phyloP scores from a whole-genome alignment of 2,113 vertebrate genomes.

The Phrynosoma platyrhinos region DNA sequence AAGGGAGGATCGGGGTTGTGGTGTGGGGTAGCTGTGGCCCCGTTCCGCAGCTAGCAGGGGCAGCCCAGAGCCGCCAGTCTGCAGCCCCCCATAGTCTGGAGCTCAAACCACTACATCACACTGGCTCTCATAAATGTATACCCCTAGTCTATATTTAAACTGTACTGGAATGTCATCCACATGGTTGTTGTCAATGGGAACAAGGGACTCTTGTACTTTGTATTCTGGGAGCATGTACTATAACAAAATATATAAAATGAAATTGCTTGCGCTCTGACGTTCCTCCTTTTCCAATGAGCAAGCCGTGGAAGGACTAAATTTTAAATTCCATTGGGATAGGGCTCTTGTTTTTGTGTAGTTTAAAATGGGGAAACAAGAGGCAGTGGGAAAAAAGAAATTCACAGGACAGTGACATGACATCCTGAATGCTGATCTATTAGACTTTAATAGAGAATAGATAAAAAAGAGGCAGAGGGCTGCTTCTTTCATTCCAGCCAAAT shows the following conservation, averaged over 20 bases:
- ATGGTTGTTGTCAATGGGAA: background rate
- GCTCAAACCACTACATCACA: too few relatives aligned
- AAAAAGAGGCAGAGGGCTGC: background rate
- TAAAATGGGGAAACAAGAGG: too few relatives aligned
- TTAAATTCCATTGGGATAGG: background rate
- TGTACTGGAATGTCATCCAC: background rate
- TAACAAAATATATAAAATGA: background rate
- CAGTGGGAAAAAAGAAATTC: background rate
- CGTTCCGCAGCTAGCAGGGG: too few relatives aligned
- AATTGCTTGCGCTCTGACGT: background rate
- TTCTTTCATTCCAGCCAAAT: background rate
- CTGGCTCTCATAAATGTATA: too few relatives aligned
- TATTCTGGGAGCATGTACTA: background rate
- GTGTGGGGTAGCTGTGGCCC: too few relatives aligned
- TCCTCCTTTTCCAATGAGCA: rapidly evolving
- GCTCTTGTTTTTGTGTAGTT: background rate
- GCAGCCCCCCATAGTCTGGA: too few relatives aligned
- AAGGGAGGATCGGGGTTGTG: too few relatives aligned
- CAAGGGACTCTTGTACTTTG: background rate
- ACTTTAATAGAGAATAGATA: background rate
- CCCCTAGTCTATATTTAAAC: background rate
- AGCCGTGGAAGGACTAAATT: background rate
- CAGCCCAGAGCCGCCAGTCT: too few relatives aligned
- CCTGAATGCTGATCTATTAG: background rate
- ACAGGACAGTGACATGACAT: background rate